These are phyloP conservation scores for Artemia sp. DNA, from an alignment of 2,888 invertebrate genomes.

Conservation along the genomic window DNA sequence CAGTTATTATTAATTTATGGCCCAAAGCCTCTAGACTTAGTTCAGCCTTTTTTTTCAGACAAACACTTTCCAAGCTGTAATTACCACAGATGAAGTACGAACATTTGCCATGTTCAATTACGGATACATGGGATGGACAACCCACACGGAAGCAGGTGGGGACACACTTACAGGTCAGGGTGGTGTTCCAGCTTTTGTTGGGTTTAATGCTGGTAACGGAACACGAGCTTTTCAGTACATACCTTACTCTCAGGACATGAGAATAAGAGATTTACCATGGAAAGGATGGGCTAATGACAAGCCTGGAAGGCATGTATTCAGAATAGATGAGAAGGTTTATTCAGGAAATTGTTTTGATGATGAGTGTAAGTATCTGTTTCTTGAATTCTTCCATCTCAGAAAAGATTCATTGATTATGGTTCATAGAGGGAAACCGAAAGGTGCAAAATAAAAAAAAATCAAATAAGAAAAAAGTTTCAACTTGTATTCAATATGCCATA, in stretches of 20 bases:
- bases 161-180: constrained; percentile 72
- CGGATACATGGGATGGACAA: constrained; percentile 70
- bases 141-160: constrained; percentile 76
- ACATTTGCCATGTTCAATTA: constrained; percentile 94
- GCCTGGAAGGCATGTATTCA: constrained; percentile 79
- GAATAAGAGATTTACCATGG: constrained; percentile 60
- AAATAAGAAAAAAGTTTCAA: neutral
- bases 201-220: constrained; percentile 92
- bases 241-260: constrained; percentile 73
- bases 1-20: too few relatives aligned
- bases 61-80: constrained; percentile 84
- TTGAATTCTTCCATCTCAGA: too few relatives aligned
- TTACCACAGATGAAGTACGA: constrained; percentile 80
- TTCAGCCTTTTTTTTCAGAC: constrained; percentile 40
- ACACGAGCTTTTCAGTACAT: constrained; percentile 71
- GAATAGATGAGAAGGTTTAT: constrained; percentile 84
- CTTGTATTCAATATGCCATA: neutral
- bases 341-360: constrained; percentile 58
- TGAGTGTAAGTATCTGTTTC: constrained; percentile 28
- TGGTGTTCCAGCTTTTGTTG: constrained; percentile 70
- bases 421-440: too few relatives aligned
- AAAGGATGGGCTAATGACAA: constrained; percentile 74
- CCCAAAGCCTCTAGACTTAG: too few relatives aligned
- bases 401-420: too few relatives aligned
- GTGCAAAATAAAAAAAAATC: neutral